Conservation (phyloP, 2,888 invertebrate species). For the Aelia acuminata region DNA sequence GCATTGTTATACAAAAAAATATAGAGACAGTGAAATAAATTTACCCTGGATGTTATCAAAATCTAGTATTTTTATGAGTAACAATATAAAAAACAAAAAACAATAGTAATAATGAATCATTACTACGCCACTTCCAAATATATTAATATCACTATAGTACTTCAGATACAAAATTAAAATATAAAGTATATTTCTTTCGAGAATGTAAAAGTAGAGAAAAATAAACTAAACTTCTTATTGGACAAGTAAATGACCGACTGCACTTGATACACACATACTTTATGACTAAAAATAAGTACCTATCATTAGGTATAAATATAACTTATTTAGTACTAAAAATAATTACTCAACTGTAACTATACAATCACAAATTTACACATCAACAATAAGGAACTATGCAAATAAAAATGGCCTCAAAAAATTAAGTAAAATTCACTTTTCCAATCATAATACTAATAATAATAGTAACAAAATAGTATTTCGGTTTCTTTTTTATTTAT, state of each 20-base stretch:
- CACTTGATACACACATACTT: not conserved
- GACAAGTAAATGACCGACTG: not conserved
- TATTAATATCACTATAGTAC: not conserved
- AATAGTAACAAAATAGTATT: not conserved
- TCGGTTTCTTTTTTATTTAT: not conserved
- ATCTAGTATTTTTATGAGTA: not conserved
- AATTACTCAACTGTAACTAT: not conserved
- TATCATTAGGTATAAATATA: not conserved
- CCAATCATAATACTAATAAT: not conserved
- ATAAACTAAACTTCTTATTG: conserved; percentile 7
- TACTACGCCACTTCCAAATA: not conserved
- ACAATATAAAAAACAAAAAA: not conserved
- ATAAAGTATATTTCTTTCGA: conserved; percentile 4
- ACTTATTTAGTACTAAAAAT: not conserved
- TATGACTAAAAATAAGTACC: conserved; percentile 25
- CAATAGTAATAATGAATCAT: not conserved
- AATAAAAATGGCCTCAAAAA: conserved; percentile 15
- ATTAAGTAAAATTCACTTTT: not conserved
- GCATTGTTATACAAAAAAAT: not conserved
- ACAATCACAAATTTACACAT: not conserved
- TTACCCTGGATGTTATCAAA: not conserved
- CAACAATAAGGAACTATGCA: not conserved
- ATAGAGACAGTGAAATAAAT: not conserved
- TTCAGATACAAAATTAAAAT: conserved; percentile 31
- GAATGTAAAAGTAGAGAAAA: not conserved